Base-by-base conservation (phyloP, 2,113 vertebrate genomes). In the Thamnaconus septentrionalis region DNA sequence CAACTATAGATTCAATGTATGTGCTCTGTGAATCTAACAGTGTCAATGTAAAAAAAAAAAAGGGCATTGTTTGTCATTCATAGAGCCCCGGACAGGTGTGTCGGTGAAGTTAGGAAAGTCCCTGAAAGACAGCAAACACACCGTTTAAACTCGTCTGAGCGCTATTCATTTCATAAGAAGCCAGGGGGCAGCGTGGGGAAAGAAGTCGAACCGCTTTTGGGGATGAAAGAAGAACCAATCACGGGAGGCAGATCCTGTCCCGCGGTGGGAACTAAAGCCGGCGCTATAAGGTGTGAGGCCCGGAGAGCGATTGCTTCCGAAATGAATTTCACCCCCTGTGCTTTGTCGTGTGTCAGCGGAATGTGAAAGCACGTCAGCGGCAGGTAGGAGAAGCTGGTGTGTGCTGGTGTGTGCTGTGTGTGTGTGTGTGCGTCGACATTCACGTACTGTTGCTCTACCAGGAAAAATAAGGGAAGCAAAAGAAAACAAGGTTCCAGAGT, bases 241-340 rank as follows among this genome's bases (percentile, higher is more conserved):
- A 60, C 3, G 46, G 67, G 49, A 61, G 61, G 53, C 47, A 64
- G 51, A 75, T 66, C 54, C 64, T 60, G 69, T 76, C 70, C 68
- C 49, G 64, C 1, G 40, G 81, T 69, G 31, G 60, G 8, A 57
- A 58, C 56, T 69, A 66, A 77, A 84, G 40, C 70, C 64, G 9
- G 5, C 55, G 59, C 64, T 62, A 31, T 31, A 60, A 78, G 79
- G 75, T 41, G 82, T 71, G 67, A 76, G 76, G 48, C 70, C 52
- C 9, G 59, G 18, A 8, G 69, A 79, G 80, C 48, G 66, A 46
- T 79, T 44, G 45, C 71, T 58, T 64, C 8, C 6, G 73, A 79
- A 80, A 86, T 79, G 49, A 74, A 74, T 79, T 59, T 43, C 40
- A 31, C 51, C 78, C 70, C 59, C 58, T 49, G 52, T 82, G 75